Percentiles rank a stretch among this genome's conserved stretches.
These are phyloP conservation scores for Patella depressa DNA, from an alignment of 2,888 invertebrate species.

Conservation along the genomic window DNA sequence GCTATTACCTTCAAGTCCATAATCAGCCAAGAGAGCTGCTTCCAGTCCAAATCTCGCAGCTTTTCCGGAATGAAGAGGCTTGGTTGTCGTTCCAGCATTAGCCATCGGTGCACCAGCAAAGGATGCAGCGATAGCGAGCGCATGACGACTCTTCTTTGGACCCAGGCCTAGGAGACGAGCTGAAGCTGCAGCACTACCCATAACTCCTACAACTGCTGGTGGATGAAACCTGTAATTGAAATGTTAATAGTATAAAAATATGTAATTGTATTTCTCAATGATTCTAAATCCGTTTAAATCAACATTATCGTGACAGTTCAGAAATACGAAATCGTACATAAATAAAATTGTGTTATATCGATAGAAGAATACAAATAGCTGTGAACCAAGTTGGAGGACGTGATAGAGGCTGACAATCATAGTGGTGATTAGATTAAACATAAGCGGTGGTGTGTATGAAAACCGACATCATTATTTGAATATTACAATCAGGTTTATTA, in stretches of 20 bases:
- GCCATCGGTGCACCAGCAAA: conserved; percentile 61
- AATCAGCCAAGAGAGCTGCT: conserved; percentile 51
- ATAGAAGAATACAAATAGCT: not conserved
- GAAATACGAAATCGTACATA: too few species aligned
- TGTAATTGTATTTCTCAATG: not conserved
- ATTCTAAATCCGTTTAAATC: too few species aligned
- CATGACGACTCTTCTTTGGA: conserved; percentile 44
- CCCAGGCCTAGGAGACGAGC: conserved; percentile 47
- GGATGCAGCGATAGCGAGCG: conserved; percentile 56
- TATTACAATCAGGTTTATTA: too few species aligned
- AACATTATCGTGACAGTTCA: too few species aligned
- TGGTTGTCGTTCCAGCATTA: conserved; percentile 57
- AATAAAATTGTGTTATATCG: too few species aligned
- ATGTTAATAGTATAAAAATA: not conserved
- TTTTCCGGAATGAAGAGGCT: conserved; percentile 56
- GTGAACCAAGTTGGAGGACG: too few species aligned
- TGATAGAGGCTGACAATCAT: too few species aligned
- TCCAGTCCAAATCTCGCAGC: conserved; percentile 55
- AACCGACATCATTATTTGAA: too few species aligned
- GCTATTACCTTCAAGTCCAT: conserved; percentile 52
- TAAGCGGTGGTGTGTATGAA: too few species aligned
- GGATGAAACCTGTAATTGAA: conserved; percentile 50
- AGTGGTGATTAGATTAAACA: too few species aligned
- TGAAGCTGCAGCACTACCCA: conserved; percentile 57
- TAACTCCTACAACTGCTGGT: conserved; percentile 58